Evolutionary conservation across 2,113 vertebrate species (phyloP).

Genomic region (Archilochus colubris): DNA sequence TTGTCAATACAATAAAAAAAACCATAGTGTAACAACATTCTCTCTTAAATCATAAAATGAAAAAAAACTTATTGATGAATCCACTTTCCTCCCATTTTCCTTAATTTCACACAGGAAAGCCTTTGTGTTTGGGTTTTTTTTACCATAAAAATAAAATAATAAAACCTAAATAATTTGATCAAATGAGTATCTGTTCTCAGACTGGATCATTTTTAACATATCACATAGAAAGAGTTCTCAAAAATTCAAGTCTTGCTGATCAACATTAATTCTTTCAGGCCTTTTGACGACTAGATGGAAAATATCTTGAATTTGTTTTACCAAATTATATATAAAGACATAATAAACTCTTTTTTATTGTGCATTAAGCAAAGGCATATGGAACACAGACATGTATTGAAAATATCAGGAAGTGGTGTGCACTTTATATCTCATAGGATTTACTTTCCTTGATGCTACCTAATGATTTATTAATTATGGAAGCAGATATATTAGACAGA

Average conservation of each 20-base stretch:
- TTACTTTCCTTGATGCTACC: not conserved
- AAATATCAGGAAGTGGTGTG: not conserved
- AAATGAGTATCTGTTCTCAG: not conserved
- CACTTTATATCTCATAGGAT: not conserved
- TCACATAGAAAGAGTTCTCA: not conserved
- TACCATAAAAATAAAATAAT: not conserved
- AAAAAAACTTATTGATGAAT: conserved; percentile 15
- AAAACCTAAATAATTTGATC: not conserved
- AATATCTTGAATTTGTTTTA: not conserved
- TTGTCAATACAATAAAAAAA: conserved; percentile 69
- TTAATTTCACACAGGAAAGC: conserved; percentile 54
- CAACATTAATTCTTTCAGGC: conserved; percentile 24
- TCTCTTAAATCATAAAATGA: conserved; percentile 54
- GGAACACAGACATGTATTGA: not conserved
- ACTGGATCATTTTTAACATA: not conserved
- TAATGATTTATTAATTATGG: not conserved
- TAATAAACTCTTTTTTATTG: not conserved
- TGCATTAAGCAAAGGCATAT: conserved; percentile 4
- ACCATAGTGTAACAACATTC: conserved; percentile 46
- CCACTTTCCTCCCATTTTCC: conserved; percentile 7
- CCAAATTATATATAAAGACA: not conserved
- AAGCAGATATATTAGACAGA: not conserved
- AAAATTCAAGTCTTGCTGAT: conserved; percentile 7
- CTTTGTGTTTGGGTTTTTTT: not conserved
- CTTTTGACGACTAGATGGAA: conserved; percentile 26